phyloP scores from a whole-genome alignment of 2,888 invertebrate species.

The Glyphotaelius pellucidus region DNA sequence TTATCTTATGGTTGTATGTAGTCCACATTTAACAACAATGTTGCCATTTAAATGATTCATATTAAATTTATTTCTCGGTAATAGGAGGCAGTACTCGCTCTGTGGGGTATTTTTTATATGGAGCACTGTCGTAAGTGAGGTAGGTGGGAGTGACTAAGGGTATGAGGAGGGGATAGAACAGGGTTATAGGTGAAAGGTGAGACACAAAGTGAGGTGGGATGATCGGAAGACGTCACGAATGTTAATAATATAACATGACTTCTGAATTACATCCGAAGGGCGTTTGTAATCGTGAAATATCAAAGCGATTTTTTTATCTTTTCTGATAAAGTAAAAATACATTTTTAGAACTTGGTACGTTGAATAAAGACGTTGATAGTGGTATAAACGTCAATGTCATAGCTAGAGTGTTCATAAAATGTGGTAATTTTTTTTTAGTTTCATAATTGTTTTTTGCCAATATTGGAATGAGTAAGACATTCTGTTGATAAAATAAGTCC shows the following conservation, averaged over 20 bases:
- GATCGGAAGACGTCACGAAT: not conserved
- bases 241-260: not conserved
- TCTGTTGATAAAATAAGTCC: too few species aligned
- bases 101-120: not conserved
- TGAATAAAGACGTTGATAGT: not conserved
- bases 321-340: not conserved
- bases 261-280: not conserved
- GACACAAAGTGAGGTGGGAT: not conserved
- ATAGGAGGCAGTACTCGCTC: not conserved
- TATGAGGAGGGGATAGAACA: not conserved
- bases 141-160: not conserved
- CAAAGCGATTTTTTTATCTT: not conserved
- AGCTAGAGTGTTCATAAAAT: too few species aligned
- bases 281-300: not conserved
- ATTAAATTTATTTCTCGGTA: not conserved
- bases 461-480: too few species aligned
- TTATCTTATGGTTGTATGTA: too few species aligned
- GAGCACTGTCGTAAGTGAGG: not conserved
- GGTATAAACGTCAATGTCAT: not conserved
- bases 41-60: not conserved
- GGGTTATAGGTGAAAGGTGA: slow-evolving; percentile 14
- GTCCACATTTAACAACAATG: too few species aligned
- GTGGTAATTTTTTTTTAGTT: too few species aligned
- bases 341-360: too few species aligned
- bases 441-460: too few species aligned